Conservation (phyloP, 1,140 invertebrate species). For the Drosophila parabipectinata region DNA sequence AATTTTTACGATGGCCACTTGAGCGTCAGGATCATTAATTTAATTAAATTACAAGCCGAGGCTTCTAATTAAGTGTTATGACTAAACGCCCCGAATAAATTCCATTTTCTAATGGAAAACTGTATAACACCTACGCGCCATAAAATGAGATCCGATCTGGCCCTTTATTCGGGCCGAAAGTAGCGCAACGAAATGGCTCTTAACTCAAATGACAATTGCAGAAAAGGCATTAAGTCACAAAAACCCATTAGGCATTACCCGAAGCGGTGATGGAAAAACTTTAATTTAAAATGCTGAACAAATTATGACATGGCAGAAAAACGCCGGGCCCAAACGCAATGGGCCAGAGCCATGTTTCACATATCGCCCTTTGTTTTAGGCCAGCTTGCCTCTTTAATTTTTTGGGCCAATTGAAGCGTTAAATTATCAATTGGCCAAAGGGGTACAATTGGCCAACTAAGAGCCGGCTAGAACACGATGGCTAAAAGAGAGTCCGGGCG, state of each 20-base stretch:
- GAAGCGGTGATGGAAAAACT: constrained; percentile 22
- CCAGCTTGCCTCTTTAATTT: constrained; percentile 12
- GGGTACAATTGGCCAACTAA: constrained; percentile 75
- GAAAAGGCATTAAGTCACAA: constrained; percentile 43
- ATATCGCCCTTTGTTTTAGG: constrained; percentile 44
- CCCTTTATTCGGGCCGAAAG: constrained; percentile 31
- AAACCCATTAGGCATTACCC: constrained; percentile 53
- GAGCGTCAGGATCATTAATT: neutral
- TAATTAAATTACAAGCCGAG: neutral
- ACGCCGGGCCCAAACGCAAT: constrained; percentile 27
- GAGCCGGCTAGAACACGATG: neutral
- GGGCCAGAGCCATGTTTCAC: constrained; percentile 40
- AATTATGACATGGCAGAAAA: constrained; percentile 72
- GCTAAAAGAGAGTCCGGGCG: constrained; percentile 31
- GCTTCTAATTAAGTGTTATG: neutral
- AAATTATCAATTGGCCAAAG: constrained; percentile 79
- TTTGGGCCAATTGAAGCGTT: constrained; percentile 76
- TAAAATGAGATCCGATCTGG: constrained; percentile 2
- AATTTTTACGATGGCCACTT: constrained; percentile 4
- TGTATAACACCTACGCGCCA: neutral
- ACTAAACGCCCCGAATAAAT: neutral
- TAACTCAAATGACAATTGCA: constrained; percentile 74
- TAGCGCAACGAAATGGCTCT: constrained; percentile 59
- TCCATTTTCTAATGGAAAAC: neutral
- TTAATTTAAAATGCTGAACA: constrained; percentile 66